phyloP scores from a whole-genome alignment of 2,797 vertebrate species.

The Lutra lutra region DNA sequence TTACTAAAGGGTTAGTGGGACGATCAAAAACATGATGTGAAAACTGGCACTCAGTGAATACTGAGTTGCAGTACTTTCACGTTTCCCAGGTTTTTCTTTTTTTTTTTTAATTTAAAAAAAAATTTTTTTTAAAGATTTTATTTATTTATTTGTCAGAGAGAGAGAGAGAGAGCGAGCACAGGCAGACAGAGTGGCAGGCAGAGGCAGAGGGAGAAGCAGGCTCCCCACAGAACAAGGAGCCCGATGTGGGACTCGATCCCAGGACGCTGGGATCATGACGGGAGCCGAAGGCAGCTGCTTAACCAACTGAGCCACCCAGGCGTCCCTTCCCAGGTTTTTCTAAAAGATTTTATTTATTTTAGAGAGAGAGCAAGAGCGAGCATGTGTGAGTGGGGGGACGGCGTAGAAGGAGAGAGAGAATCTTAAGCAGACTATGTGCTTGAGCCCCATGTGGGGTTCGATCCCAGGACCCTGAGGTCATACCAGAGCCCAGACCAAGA shows the following conservation, averaged over 20 bases:
- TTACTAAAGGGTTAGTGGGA: not conserved
- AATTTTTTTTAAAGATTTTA: not conserved
- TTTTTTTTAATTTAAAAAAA: too few relatives aligned
- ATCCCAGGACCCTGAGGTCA: not conserved
- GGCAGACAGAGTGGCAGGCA: too few relatives aligned
- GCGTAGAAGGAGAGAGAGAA: not conserved
- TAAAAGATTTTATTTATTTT: not conserved
- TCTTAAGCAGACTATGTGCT: not conserved
- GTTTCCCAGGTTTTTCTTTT: not conserved
- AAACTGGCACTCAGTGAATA: not conserved
- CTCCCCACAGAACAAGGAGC: too few relatives aligned
- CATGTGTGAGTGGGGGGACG: not conserved
- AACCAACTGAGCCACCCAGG: too few relatives aligned
- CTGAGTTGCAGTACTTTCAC: not conserved
- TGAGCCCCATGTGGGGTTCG: not conserved
- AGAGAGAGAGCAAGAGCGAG: not conserved
- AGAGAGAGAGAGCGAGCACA: too few relatives aligned
- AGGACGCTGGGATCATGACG: too few relatives aligned
- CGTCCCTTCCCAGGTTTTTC: not conserved
- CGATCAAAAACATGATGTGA: accelerated
- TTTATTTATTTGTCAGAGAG: not conserved
- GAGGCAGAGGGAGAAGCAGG: too few relatives aligned
- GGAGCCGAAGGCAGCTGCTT: too few relatives aligned
- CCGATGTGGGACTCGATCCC: too few relatives aligned
- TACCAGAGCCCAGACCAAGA: not conserved